Evolutionary conservation across 2,888 invertebrate genomes (phyloP), one percentile per base, ranked within the genome.

Genomic region (Eucera pruinosa): DNA sequence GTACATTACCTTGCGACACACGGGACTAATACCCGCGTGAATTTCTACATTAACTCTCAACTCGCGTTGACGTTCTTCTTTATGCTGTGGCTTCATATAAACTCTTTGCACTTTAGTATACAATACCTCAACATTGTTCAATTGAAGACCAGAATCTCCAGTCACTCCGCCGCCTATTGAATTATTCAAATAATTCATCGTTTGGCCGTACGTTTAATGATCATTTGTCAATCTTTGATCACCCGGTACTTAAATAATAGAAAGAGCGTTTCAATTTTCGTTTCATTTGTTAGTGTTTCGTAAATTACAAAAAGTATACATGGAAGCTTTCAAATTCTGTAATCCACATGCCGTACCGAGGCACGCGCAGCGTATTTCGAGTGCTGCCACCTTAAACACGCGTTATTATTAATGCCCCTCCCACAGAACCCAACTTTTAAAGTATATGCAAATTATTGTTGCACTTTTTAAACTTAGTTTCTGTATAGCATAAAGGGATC

Each of bases 1-100:
- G 1, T 13, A 65, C 39, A 23, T 68, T 86, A 92, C 92, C 89
- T 92, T 92, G 33, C 91, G 89, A 79, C 92, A 92, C 67, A 92
- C 91, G 9, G 92, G 92, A 81, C 92, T 92, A 33, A 92, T 79
- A 27, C 92, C 92, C 39, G 92, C 89, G 75, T 92, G 92, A 62
- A 91, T 88, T 81, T 92, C 92, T 2, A 92, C 91, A 72, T 92
- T 92, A 15, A 92, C 90, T 30, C 92, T 83, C 0, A 92, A 84
- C 18, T 92, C 91, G 1, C 89, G 88, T 80, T 92, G 92, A 11
- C 92, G 86, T 82, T 92, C 92, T 71, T 92, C 92, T 68, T 92
- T 92, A 65, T 88, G 88, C 55, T 91, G 91, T 11, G 92, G 87
- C 66, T 92, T 92, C 48, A 92, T 81, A 77, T 91, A 92, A 83